These are phyloP conservation scores for Heliothis virescens DNA, from an alignment of 1,140 invertebrate species.

Conservation along the genomic window DNA sequence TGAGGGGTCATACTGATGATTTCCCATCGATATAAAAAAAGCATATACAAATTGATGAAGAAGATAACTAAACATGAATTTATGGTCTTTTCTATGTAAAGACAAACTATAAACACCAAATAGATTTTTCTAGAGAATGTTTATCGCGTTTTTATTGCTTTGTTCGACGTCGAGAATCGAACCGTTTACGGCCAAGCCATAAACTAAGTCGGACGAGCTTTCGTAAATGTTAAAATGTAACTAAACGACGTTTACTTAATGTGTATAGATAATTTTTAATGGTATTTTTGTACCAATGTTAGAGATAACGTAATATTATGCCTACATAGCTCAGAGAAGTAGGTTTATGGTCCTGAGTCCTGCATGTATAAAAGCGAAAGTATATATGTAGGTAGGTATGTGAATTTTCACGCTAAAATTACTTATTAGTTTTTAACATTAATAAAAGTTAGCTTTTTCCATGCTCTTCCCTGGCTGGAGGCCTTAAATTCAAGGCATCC, in stretches of 20 bases:
- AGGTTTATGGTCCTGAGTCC: no score
- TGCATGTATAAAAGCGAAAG: no score
- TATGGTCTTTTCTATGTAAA: slow-evolving; percentile 35
- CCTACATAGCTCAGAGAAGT: no score
- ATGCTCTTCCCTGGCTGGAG: no score
- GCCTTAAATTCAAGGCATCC: no score
- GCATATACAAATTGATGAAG: background rate
- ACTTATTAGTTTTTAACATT: no score
- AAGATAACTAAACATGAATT: slow-evolving; percentile 24
- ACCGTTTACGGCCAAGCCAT: slow-evolving; percentile 59
- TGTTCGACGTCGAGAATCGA: slow-evolving; percentile 57
- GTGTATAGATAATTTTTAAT: slow-evolving; percentile 20
- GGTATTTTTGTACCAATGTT: background rate
- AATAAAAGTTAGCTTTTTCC: no score
- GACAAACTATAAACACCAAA: slow-evolving; percentile 47
- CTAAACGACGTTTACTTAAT: slow-evolving; percentile 30
- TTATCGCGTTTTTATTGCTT: slow-evolving; percentile 60
- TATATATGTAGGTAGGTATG: no score
- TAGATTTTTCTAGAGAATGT: slow-evolving; percentile 57
- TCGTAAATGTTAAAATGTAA: slow-evolving; percentile 55
- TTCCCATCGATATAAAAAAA: no score
- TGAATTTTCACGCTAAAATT: no score
- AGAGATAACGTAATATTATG: no score
- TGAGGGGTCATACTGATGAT: no score
- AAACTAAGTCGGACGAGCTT: slow-evolving; percentile 55